These are phyloP conservation scores for Dreissena rostriformis DNA, from an alignment of 1,140 invertebrate species.

Conservation along the genomic window DNA sequence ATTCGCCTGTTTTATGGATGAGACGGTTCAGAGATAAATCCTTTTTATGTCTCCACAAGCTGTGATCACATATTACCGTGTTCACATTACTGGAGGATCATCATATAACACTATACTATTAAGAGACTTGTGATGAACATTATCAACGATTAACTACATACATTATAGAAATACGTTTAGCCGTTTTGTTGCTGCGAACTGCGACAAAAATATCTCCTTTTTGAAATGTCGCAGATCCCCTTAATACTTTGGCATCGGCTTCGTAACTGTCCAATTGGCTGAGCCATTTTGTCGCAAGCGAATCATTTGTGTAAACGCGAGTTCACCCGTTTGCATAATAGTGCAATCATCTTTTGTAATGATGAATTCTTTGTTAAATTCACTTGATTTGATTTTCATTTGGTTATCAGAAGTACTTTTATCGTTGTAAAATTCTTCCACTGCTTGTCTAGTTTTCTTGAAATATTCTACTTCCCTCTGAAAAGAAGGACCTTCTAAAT, in stretches of 20 bases:
- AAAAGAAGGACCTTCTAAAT: constrained; percentile 26
- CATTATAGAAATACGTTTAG: too few relatives aligned
- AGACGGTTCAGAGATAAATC: too few relatives aligned
- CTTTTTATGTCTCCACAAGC: too few relatives aligned
- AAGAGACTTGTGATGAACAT: too few relatives aligned
- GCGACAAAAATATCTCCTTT: too few relatives aligned
- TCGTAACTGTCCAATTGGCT: constrained; percentile 21
- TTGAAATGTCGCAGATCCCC: too few relatives aligned
- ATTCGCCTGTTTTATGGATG: too few relatives aligned
- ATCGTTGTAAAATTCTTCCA: constrained; percentile 45
- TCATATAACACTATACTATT: too few relatives aligned
- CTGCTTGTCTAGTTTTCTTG: constrained; percentile 27
- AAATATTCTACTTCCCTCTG: constrained; percentile 55
- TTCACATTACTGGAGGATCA: too few relatives aligned
- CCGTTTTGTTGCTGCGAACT: too few relatives aligned
- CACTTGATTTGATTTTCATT: not conserved
- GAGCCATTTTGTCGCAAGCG: constrained; percentile 41
- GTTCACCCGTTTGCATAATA: constrained; percentile 44
- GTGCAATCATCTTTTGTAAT: constrained; percentile 36
- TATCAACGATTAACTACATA: too few relatives aligned
- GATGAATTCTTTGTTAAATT: constrained; percentile 53
- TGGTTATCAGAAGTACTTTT: not conserved
- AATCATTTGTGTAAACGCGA: constrained; percentile 40
- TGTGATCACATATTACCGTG: too few relatives aligned
- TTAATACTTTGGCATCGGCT: not conserved